These are phyloP conservation scores for Tachina fera DNA, from an alignment of 2,888 invertebrate species.

Conservation along the genomic window DNA sequence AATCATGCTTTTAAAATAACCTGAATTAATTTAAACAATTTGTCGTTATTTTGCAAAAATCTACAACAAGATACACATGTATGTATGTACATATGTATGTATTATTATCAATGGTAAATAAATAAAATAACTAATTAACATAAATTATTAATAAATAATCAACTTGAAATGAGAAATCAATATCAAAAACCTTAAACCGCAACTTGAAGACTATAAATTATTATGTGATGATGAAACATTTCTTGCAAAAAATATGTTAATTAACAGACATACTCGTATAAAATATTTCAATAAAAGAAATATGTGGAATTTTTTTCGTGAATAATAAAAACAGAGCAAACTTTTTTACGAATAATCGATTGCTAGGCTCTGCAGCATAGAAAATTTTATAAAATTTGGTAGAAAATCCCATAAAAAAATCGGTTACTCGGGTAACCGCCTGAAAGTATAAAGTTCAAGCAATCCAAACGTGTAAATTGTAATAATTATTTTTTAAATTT, in stretches of 20 bases:
- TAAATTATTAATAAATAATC: constrained; percentile 66
- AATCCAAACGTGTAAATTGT: too few relatives aligned
- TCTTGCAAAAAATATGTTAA: constrained; percentile 27
- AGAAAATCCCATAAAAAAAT: not conserved
- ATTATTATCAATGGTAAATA: constrained; percentile 40
- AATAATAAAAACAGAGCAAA: not conserved
- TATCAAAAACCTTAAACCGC: constrained; percentile 58
- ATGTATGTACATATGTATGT: too few relatives aligned
- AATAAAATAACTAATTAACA: constrained; percentile 60
- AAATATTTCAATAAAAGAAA: constrained; percentile 17
- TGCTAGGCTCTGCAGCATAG: not conserved
- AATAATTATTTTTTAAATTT: too few relatives aligned
- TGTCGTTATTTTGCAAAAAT: constrained; percentile 31
- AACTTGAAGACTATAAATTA: constrained; percentile 48
- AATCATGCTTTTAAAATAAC: constrained; percentile 44
- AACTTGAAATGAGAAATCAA: constrained; percentile 47
- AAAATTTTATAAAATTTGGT: not conserved
- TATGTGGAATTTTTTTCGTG: not conserved
- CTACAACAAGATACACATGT: too few relatives aligned
- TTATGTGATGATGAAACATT: constrained; percentile 16
- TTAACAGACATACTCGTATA: not conserved
- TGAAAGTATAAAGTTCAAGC: too few relatives aligned
- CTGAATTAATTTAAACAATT: constrained; percentile 42
- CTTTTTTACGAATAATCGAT: not conserved
- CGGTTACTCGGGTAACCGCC: not conserved